These are phyloP conservation scores for Dendroctonus ponderosae DNA, from an alignment of 1,140 invertebrate species.

Conservation along the genomic window DNA sequence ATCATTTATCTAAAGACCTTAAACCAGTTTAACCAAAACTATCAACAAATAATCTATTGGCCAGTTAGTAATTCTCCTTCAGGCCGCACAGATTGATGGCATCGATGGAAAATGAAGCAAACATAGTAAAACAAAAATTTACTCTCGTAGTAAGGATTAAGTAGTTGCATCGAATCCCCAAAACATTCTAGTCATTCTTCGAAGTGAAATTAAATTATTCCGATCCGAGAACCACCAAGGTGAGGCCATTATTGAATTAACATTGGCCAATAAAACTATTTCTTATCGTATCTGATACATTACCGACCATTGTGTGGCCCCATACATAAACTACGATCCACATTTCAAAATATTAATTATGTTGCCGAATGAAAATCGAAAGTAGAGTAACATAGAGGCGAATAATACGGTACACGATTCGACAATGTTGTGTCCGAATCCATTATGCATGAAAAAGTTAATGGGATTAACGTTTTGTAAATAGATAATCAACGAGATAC, in stretches of 20 bases:
- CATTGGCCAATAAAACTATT: conserved; percentile 23
- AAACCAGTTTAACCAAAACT: no score
- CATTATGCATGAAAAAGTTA: conserved; percentile 32
- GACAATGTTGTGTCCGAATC: conserved; percentile 11
- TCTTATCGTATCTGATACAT: conserved; percentile 18
- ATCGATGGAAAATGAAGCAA: no score
- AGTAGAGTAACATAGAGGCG: conserved; percentile 25
- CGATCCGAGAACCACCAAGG: conserved; percentile 3
- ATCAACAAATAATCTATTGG: no score
- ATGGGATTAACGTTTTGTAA: conserved; percentile 23
- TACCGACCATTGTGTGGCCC: conserved; percentile 16
- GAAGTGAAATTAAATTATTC: background rate
- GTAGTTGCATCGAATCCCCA: no score
- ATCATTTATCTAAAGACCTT: no score
- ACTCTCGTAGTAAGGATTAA: no score
- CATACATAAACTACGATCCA: background rate
- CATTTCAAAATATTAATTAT: conserved; percentile 27
- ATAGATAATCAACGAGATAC: conserved; percentile 19
- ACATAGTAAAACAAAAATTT: no score
- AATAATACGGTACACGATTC: conserved; percentile 14
- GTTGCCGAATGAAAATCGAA: conserved; percentile 21
- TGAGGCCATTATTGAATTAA: conserved; percentile 21
- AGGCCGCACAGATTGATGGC: no score
- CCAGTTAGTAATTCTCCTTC: no score
- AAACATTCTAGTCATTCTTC: background rate